Evolutionary conservation across 2,113 vertebrate genomes (phyloP), one percentile per base, ranked within the genome.

Genomic region (Bungarus multicinctus): DNA sequence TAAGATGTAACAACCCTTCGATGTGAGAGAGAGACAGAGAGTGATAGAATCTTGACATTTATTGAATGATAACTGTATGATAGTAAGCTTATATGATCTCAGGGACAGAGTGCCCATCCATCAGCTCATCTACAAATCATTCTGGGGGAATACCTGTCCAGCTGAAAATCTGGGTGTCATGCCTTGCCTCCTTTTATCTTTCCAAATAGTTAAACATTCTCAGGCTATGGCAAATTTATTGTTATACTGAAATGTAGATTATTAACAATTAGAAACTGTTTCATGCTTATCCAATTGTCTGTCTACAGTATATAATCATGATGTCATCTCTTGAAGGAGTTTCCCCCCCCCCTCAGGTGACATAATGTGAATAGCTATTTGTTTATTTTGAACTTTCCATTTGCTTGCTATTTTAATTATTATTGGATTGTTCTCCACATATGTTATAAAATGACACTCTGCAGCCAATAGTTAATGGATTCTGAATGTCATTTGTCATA

Each of bases 321-420:
- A 64, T 85, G 55, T 89, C 47, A 64, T 60, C 25, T 9, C 74
- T 64, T 85, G 55, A 34, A 85, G 45, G n/a, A 54, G 2, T 43
- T 43, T 54, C 23, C 16, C 16, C 27, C 27, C 5, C 23, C 11
- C 12, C n/a, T 34, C 47, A 60, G 90, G 27, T 18, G 22, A 85
- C 34, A 86, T 53, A 69, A 91, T 85, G 47, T 64, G 53, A 89
- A 69, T 91, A 22, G 54, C 47, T 53, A 64, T 54, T 87, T 89
- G 87, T 88, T 89, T 91, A 87, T 91, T 89, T 93, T 93, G 58
- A 89, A 91, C 52, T 89, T 60, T 91, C 87, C 4, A 87, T 89
- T 93, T 64, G 45, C 47, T 89, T 91, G 54, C 90, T 81, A 89
- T 91, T 93, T 93, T 91, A 91, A 93, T 93, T 89, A 86, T 43